Conservation (phyloP, 2,113 vertebrate genomes). For the Elephantulus edwardii region DNA sequence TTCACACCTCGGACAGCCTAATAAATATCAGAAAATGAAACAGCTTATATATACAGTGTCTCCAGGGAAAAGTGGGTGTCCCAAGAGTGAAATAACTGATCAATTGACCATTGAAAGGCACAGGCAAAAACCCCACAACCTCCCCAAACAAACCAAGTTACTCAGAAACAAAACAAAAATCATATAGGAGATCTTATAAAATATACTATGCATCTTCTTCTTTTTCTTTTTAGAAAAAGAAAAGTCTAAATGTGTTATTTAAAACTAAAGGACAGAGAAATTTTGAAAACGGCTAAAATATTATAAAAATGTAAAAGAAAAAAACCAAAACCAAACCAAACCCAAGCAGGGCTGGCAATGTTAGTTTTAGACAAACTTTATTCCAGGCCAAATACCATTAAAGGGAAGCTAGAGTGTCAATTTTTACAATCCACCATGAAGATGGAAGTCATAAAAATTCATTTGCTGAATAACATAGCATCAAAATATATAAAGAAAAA, state of each 20-base stretch:
- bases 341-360: not conserved
- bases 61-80: not conserved
- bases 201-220: not conserved
- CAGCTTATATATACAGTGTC: not conserved
- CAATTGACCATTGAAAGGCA: not conserved
- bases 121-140: not conserved
- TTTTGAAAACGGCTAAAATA: not conserved
- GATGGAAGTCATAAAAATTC: conserved; percentile 67
- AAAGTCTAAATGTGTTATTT: not conserved
- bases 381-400: conserved; percentile 39
- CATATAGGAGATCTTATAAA: conserved; percentile 1
- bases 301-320: not conserved
- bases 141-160: not conserved
- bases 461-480: conserved; percentile 61
- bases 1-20: conserved; percentile 20
- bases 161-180: not conserved
- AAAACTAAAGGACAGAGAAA: not conserved
- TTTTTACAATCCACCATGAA: conserved; percentile 44
- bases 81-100: not conserved
- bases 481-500: conserved; percentile 71
- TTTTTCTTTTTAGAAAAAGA: not conserved
- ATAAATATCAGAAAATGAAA: not conserved
- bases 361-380: conserved; percentile 37
- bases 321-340: no score
- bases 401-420: conserved; percentile 45